A percentile compares a stretch with the other conserved stretches of the same genome.
phyloP scores from a whole-genome alignment of 2,113 vertebrate species.

The Micromys minutus region DNA sequence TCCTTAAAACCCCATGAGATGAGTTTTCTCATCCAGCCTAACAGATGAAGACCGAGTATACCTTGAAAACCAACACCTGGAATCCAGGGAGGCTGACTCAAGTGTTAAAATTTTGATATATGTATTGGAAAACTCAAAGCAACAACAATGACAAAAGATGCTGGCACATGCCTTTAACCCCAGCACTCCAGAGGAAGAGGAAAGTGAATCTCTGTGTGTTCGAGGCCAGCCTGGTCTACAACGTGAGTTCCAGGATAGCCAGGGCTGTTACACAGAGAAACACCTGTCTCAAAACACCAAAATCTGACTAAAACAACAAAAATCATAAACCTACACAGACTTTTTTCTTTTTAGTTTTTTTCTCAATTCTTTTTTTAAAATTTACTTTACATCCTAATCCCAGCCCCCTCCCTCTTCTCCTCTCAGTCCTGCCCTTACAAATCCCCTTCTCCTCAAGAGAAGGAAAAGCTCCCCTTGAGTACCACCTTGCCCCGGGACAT shows the following conservation, averaged over 20 bases:
- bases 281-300: background rate
- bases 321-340: background rate
- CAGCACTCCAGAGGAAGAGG: background rate
- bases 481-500: too few species aligned
- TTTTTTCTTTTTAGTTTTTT: slow-evolving; percentile 14
- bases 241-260: background rate
- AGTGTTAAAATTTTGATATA: background rate
- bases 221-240: background rate
- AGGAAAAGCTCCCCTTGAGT: too few species aligned
- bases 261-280: background rate
- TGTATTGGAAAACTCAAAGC: background rate
- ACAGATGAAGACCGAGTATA: background rate
- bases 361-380: too few species aligned
- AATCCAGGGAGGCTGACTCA: background rate
- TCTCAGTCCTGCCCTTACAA: too few species aligned
- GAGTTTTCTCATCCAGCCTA: background rate
- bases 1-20: background rate
- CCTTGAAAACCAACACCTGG: background rate
- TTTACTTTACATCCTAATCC: too few species aligned
- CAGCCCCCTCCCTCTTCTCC: too few species aligned
- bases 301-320: background rate
- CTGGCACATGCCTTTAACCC: background rate
- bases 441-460: too few species aligned
- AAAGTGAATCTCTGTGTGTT: background rate
- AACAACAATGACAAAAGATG: background rate